These are phyloP conservation scores for Vanessa cardui DNA, from an alignment of 2,888 invertebrate species.

Conservation along the genomic window DNA sequence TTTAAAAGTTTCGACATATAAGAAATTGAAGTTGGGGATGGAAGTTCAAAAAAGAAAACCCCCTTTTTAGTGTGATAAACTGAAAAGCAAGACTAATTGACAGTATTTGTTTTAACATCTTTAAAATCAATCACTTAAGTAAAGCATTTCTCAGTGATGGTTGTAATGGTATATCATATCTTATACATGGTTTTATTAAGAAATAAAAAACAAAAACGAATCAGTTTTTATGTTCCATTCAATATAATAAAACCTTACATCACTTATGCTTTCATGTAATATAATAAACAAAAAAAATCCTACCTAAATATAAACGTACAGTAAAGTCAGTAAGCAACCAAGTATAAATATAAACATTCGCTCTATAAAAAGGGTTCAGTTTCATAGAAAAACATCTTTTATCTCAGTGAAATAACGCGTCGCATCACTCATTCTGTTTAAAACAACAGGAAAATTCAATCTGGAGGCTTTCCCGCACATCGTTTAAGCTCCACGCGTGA, in stretches of 20 bases:
- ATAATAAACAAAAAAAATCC: neutral
- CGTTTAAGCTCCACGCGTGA: conserved; percentile 31
- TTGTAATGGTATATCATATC: too few relatives aligned
- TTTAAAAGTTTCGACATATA: too few relatives aligned
- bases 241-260: neutral
- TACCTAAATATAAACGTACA: neutral
- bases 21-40: too few relatives aligned
- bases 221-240: neutral
- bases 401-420: conserved; percentile 23
- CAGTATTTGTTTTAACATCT: too few relatives aligned
- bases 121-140: too few relatives aligned
- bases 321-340: conserved; percentile 3
- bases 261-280: neutral
- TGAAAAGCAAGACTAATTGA: too few relatives aligned
- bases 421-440: conserved; percentile 29
- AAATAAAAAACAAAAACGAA: too few relatives aligned
- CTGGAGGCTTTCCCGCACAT: conserved; percentile 29
- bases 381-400: conserved; percentile 16
- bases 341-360: conserved; percentile 1
- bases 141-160: too few relatives aligned
- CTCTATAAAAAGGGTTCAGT: conserved; percentile 1
- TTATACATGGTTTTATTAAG: too few relatives aligned
- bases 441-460: conserved; percentile 36
- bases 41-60: too few relatives aligned
- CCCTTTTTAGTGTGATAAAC: too few relatives aligned